A percentile compares a stretch with the other conserved stretches of the same genome.
Evolutionary conservation across 2,113 vertebrate species (phyloP).

Genomic region (Taxidea taxus): DNA sequence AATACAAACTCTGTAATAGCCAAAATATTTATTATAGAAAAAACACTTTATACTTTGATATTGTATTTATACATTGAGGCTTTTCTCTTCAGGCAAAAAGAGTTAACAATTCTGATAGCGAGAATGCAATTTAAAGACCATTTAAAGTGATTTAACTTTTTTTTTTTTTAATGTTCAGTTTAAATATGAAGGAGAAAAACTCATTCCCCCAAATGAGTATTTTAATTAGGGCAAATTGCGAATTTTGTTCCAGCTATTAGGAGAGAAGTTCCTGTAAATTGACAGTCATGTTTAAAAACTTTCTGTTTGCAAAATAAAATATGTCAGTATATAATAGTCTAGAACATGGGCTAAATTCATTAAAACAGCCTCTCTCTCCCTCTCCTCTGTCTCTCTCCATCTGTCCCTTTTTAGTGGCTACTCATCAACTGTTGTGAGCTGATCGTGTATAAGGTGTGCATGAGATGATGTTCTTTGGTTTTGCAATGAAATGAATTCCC

Average conservation of each 20-base stretch:
- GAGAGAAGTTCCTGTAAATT: conserved; percentile 30
- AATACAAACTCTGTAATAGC: conserved; percentile 43
- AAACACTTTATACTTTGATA: conserved; percentile 53
- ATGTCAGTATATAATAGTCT: background rate
- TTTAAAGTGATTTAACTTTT: conserved; percentile 55
- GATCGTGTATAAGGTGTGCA: background rate
- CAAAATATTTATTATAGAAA: conserved; percentile 55
- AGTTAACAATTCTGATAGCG: conserved; percentile 3
- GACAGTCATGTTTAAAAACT: conserved; percentile 50
- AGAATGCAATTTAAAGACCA: conserved; percentile 48
- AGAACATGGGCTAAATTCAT: background rate
- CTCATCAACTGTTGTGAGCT: conserved; percentile 15
- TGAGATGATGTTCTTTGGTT: conserved; percentile 58
- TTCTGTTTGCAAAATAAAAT: background rate
- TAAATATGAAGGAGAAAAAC: conserved; percentile 53
- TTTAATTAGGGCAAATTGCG: conserved; percentile 55
- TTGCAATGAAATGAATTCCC: conserved; percentile 62
- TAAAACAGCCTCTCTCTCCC: background rate
- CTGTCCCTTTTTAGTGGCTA: background rate
- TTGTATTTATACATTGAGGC: conserved; percentile 32
- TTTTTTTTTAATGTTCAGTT: conserved; percentile 53
- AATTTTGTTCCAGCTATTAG: conserved; percentile 52
- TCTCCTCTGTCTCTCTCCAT: background rate
- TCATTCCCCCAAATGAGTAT: conserved; percentile 39
- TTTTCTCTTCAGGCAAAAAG: conserved; percentile 48